A percentile compares a stretch with the other conserved stretches of the same genome.
These are phyloP conservation scores for Lasius platythorax DNA, from an alignment of 2,888 invertebrate species.

Conservation along the genomic window DNA sequence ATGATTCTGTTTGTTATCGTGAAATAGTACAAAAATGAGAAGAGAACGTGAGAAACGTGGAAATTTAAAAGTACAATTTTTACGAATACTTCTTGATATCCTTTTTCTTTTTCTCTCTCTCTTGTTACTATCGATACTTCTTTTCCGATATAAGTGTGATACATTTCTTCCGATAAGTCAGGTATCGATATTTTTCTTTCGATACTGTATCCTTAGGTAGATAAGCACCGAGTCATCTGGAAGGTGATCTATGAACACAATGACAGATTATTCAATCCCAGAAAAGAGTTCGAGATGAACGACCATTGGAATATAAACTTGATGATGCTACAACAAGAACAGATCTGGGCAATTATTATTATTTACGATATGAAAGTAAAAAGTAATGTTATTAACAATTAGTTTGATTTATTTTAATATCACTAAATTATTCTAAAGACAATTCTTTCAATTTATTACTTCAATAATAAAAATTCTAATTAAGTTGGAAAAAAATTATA, in stretches of 20 bases:
- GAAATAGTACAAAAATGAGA: background rate
- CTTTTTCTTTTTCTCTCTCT: background rate
- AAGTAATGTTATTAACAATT: background rate
- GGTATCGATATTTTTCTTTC: constrained; percentile 46
- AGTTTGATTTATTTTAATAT: background rate
- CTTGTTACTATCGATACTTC: constrained; percentile 39
- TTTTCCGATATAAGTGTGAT: constrained; percentile 14
- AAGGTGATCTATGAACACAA: constrained; percentile 55
- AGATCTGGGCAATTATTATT: constrained; percentile 51
- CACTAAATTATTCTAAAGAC: background rate
- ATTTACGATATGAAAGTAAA: background rate
- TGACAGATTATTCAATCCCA: constrained; percentile 43
- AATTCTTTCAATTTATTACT: background rate
- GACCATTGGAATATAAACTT: constrained; percentile 36
- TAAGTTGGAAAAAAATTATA: background rate
- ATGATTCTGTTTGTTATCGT: background rate
- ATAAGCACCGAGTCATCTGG: constrained; percentile 51
- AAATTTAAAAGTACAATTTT: background rate
- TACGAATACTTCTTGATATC: background rate
- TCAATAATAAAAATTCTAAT: constrained; percentile 4
- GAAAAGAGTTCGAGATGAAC: constrained; percentile 34
- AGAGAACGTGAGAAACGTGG: background rate
- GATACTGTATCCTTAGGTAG: constrained; percentile 48
- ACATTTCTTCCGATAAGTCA: constrained; percentile 41
- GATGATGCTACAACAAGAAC: constrained; percentile 49